Evolutionary conservation across 2,113 vertebrate genomes (phyloP), one percentile per base, ranked within the genome.

Genomic region (Puntigrus tetrazona): DNA sequence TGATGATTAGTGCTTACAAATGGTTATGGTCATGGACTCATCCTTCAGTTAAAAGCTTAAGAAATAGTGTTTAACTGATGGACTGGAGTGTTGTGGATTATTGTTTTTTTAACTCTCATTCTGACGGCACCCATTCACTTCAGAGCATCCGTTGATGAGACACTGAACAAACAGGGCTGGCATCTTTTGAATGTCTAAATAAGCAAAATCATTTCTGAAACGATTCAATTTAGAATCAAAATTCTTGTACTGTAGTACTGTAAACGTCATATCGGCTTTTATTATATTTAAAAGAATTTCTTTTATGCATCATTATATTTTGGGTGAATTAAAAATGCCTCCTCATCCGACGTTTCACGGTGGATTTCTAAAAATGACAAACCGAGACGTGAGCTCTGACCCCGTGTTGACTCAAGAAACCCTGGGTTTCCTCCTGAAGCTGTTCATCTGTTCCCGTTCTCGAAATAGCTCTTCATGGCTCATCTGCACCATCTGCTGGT

Each of bases 401-500:
- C 41, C 2, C 34, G 36, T 83, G 70, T 67, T 59, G 29, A 70
- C 31, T 69, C 27, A 31, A 65, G 61, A 45, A 86, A 83, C 52
- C 43, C 85, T 45, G 70, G 69, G 67, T 31, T 72, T 75, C 77
- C 50, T 57, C 84, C 70, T 67, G 59, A 74, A 85, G 45, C 80
- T 70, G 8, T 4, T 22, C 84, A 81, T 47, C 41, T 74, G 45
- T 3, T 38, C 34, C 27, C 50, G 55, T 59, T 47, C 78, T 72
- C 79, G 38, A 82, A 87, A 83, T 47, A 41, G 74, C 34, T 11
- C n/a, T 76, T 82, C 25, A 81, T 78, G 90, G 91, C 89, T 90
- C 91, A 92, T 87, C 90, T 91, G 92, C 91, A 89, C 93, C 93
- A 93, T 90, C 93, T 94, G 87, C 75, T 50, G 77, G 69, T 34